Conservation (phyloP, 1,140 invertebrate genomes). For the Cotesia glomerata region DNA sequence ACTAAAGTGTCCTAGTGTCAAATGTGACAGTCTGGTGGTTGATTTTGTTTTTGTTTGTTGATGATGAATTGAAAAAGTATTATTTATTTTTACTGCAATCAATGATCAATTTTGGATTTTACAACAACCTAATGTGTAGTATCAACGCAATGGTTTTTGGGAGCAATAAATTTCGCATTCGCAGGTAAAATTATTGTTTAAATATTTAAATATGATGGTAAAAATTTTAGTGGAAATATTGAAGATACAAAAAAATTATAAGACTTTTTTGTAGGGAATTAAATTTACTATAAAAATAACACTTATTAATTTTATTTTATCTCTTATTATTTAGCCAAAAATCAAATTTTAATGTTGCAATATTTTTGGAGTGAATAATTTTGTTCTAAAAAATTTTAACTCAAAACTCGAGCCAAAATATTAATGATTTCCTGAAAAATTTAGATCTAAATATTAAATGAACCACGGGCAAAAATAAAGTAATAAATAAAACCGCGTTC, state of each 20-base stretch:
- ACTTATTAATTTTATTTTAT: no score
- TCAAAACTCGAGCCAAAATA: no score
- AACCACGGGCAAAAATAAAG: no score
- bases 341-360: no score
- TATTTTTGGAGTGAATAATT: no score
- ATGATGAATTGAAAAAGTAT: not conserved
- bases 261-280: no score
- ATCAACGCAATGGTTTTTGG: conserved; percentile 69
- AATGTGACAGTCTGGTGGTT: not conserved
- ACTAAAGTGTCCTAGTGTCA: conserved; percentile 14
- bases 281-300: no score
- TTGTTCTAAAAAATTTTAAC: no score
- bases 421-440: no score
- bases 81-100: conserved; percentile 31
- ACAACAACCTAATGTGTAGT: conserved; percentile 49
- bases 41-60: not conserved
- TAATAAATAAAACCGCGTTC: not conserved
- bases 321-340: no score
- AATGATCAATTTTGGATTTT: conserved; percentile 57
- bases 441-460: no score
- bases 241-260: no score
- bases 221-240: not conserved
- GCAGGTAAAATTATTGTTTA: conserved; percentile 59
- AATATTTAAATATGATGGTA: not conserved
- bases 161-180: conserved; percentile 69